Evolutionary conservation across 2,797 vertebrate genomes (phyloP).

Genomic region (Cynopterus sphinx): DNA sequence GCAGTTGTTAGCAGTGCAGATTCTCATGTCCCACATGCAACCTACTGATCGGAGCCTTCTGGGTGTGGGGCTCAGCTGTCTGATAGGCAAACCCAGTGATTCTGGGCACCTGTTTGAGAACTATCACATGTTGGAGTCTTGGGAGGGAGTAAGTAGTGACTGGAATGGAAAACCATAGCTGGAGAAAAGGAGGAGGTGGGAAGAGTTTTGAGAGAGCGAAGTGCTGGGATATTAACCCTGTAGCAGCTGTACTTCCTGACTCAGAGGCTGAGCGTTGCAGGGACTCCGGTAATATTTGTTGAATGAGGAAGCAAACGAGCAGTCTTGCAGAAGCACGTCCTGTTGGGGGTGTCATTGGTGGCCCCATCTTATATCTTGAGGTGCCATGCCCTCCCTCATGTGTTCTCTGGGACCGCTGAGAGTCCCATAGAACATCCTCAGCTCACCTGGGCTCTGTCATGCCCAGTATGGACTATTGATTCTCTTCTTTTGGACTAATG

Average conservation of each 20-base stretch:
- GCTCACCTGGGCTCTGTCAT: not conserved
- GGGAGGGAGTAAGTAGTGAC: not conserved
- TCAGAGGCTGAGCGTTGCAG: not conserved
- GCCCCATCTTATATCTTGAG: not conserved
- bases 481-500: not conserved
- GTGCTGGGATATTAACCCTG: rapidly evolving
- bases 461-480: not conserved
- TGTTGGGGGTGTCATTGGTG: not conserved
- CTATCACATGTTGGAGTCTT: not conserved
- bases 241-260: not conserved
- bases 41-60: not conserved
- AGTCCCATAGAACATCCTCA: not conserved
- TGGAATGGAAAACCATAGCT: not conserved
- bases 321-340: rapidly evolving
- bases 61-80: not conserved
- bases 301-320: not conserved
- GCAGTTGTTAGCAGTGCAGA: not conserved
- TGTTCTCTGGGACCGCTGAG: not conserved
- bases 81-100: not conserved
- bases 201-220: rapidly evolving
- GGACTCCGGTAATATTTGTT: not conserved
- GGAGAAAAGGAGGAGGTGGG: not conserved
- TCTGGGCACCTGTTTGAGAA: not conserved
- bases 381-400: not conserved
- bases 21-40: rapidly evolving